These are phyloP conservation scores for Tetragnatha versicolor DNA, from an alignment of 1,140 invertebrate species.

Conservation along the genomic window DNA sequence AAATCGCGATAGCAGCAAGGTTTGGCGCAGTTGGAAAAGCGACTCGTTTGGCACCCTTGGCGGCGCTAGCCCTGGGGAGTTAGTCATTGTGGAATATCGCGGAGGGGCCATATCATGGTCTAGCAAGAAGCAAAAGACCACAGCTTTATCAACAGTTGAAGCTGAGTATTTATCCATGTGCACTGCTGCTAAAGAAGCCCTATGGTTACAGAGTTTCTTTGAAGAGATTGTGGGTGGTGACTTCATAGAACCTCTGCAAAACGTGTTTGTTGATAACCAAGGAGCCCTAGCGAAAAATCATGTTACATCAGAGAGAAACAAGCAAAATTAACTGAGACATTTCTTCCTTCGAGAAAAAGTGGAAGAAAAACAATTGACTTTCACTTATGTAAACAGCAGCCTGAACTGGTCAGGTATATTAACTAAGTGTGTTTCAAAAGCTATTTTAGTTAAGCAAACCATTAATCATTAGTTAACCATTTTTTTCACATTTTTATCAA, in stretches of 20 bases:
- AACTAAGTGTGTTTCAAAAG: slow-evolving; percentile 4
- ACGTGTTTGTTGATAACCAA: slow-evolving; percentile 60
- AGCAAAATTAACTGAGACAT: slow-evolving; percentile 63
- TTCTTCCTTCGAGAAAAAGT: slow-evolving; percentile 59
- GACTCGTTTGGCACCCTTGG: too few species aligned
- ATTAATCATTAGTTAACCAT: too few species aligned
- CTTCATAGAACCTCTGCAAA: not conserved
- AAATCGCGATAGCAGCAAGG: too few species aligned
- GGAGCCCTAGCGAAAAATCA: slow-evolving; percentile 64
- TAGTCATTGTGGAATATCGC: too few species aligned
- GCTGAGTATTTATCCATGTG: slow-evolving; percentile 64
- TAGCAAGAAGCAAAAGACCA: slow-evolving; percentile 62
- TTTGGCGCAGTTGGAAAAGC: too few species aligned
- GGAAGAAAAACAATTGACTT: slow-evolving; percentile 21
- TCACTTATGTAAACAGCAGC: not conserved
- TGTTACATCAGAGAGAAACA: slow-evolving; percentile 62
- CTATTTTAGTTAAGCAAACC: too few species aligned
- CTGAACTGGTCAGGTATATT: slow-evolving; percentile 3
- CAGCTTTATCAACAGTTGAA: slow-evolving; percentile 63
- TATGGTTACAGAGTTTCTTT: slow-evolving; percentile 62
- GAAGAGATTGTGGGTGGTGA: slow-evolving; percentile 56
- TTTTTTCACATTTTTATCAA: too few species aligned
- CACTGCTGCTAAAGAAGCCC: slow-evolving; percentile 60
- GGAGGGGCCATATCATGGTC: slow-evolving; percentile 59
- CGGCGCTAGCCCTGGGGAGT: too few species aligned